Evolutionary conservation across 2,113 vertebrate species (phyloP).

Genomic region (Podocnemis expansa): DNA sequence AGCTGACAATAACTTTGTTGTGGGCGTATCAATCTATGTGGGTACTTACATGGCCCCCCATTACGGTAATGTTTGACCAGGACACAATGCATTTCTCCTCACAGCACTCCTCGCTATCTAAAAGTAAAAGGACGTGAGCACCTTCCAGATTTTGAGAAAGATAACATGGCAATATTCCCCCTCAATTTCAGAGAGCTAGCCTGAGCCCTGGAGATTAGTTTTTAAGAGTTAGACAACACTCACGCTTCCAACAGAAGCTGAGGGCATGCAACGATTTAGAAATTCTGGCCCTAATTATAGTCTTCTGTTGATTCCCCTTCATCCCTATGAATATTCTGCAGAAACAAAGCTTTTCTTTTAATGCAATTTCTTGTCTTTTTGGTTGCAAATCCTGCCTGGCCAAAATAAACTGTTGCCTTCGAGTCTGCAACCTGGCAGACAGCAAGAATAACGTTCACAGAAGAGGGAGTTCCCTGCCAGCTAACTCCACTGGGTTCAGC

Average conservation of each 20-base stretch:
- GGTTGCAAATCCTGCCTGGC: constrained; percentile 41
- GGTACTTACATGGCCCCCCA: neutral
- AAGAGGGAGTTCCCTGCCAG: constrained; percentile 65
- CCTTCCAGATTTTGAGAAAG: neutral
- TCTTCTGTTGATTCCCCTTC: fast-evolving
- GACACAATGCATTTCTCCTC: neutral
- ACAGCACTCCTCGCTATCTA: neutral
- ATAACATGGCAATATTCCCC: neutral
- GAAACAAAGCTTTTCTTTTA: neutral
- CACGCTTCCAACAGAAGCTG: neutral
- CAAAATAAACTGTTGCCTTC: constrained; percentile 45
- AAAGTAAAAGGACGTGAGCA: neutral
- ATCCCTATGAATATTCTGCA: neutral
- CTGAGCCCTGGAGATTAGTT: fast-evolving
- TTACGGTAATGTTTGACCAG: neutral
- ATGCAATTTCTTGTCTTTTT: neutral
- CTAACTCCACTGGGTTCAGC: constrained; percentile 66
- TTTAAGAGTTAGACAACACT: neutral
- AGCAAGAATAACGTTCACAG: constrained; percentile 54
- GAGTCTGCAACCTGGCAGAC: constrained; percentile 56
- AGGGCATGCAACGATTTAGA: neutral
- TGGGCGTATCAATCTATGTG: neutral
- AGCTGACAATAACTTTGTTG: neutral
- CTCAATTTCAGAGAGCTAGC: fast-evolving
- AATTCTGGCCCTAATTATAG: neutral